Percentiles rank a stretch among this genome's conserved stretches.
Evolutionary conservation across 2,888 invertebrate genomes (phyloP).

Genomic region (Noctua pronuba): DNA sequence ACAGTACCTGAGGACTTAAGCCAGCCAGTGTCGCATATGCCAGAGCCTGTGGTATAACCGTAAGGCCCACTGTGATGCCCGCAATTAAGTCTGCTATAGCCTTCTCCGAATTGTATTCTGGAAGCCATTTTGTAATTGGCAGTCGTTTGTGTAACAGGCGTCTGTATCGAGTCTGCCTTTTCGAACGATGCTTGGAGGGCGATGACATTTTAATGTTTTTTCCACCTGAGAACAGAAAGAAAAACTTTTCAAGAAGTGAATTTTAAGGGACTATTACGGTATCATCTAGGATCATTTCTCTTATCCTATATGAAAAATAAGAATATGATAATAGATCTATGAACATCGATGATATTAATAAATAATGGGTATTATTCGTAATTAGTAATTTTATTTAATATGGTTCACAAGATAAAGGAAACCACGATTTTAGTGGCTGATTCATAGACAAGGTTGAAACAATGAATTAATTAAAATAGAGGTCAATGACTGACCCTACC

Average conservation of each 20-base stretch:
- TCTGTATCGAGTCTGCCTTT: slow-evolving; percentile 82
- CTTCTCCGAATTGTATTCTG: slow-evolving; percentile 94
- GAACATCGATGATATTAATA: not conserved
- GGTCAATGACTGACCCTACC: slow-evolving; percentile 57
- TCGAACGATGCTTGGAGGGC: slow-evolving; percentile 85
- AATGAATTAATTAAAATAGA: slow-evolving; percentile 50
- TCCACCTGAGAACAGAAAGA: slow-evolving; percentile 68
- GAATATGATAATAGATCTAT: not conserved
- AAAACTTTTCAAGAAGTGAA: not conserved
- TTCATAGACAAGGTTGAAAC: slow-evolving; percentile 40
- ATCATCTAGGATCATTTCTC: not conserved
- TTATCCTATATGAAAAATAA: not conserved
- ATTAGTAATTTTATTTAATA: not conserved
- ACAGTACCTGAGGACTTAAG: slow-evolving; percentile 94
- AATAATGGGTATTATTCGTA: not conserved
- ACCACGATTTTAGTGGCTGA: slow-evolving; percentile 16
- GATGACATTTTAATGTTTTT: slow-evolving; percentile 79
- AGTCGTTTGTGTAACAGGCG: slow-evolving; percentile 88
- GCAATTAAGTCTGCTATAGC: slow-evolving; percentile 96
- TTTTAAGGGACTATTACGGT: not conserved
- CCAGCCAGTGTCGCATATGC: slow-evolving; percentile 98
- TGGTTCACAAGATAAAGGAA: not conserved
- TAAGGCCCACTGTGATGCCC: slow-evolving; percentile 97
- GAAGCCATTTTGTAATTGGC: slow-evolving; percentile 94
- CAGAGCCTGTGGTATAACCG: slow-evolving; percentile 97